A percentile compares a stretch with the other conserved stretches of the same genome.
Evolutionary conservation across 2,888 invertebrate genomes (phyloP).

Genomic region (Drosophila nr. fundita): DNA sequence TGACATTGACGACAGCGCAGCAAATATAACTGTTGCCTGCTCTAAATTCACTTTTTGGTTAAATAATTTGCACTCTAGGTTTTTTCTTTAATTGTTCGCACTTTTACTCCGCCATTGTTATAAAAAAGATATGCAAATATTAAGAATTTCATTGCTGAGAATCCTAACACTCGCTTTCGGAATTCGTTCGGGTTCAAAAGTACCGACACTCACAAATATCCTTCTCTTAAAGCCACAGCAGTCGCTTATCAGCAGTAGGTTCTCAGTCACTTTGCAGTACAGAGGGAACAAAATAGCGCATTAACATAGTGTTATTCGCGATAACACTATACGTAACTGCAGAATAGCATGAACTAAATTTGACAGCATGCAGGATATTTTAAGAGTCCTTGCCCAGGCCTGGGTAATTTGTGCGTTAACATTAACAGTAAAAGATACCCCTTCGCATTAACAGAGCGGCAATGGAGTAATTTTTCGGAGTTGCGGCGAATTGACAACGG

Average conservation of each 20-base stretch:
- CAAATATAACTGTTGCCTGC: slow-evolving; percentile 9
- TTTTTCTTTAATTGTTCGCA: not conserved
- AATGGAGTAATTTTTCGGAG: slow-evolving; percentile 31
- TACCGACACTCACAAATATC: not conserved
- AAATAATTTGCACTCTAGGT: slow-evolving; percentile 29
- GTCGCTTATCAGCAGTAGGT: not conserved
- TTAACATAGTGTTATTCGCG: not conserved
- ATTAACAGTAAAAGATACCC: not conserved
- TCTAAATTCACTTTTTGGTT: slow-evolving; percentile 33
- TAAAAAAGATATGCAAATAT: not conserved
- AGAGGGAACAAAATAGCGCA: not conserved
- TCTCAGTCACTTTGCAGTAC: not conserved
- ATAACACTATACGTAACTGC: not conserved
- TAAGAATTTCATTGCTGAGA: not conserved
- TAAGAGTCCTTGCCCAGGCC: not conserved
- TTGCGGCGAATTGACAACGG: slow-evolving; percentile 37
- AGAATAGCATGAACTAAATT: slow-evolving; percentile 2
- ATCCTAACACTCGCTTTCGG: not conserved
- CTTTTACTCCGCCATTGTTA: not conserved
- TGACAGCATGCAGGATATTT: not conserved
- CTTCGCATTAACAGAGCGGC: not conserved
- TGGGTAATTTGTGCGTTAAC: slow-evolving; percentile 4
- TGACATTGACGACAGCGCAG: slow-evolving; percentile 37
- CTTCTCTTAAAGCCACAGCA: not conserved
- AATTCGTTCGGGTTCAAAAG: not conserved